Percentiles rank a stretch among this genome's conserved stretches.
Evolutionary conservation across 2,113 vertebrate genomes (phyloP).

Genomic region (Paralichthys olivaceus): DNA sequence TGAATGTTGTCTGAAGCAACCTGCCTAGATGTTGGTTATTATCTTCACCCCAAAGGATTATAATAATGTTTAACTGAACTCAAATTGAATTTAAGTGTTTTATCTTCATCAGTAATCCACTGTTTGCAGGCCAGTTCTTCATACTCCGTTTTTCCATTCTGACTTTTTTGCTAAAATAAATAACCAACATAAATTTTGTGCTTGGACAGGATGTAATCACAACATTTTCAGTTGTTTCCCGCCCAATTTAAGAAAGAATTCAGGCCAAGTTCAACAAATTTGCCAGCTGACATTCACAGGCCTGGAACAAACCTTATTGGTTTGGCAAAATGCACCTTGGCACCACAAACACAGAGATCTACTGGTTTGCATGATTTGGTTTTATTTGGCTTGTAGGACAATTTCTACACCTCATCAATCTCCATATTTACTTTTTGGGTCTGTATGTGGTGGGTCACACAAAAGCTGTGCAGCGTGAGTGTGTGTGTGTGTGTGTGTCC

Average conservation of each 20-base stretch:
- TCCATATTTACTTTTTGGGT: conserved; percentile 36
- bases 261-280: conserved; percentile 2
- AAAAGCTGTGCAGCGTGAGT: conserved; percentile 10
- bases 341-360: conserved; percentile 1
- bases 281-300: conserved; percentile 10
- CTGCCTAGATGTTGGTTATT: conserved; percentile 20
- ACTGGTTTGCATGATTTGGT: conserved; percentile 18
- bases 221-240: conserved; percentile 1
- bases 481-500: conserved; percentile 27
- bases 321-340: conserved; percentile 15
- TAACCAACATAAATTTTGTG: neutral
- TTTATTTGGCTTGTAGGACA: conserved; percentile 16
- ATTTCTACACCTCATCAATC: conserved; percentile 41
- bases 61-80: conserved; percentile 27
- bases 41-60: conserved; percentile 16
- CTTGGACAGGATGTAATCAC: conserved; percentile 18
- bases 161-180: conserved; percentile 32
- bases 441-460: conserved; percentile 31
- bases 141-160: conserved; percentile 10
- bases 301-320: neutral
- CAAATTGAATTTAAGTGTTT: conserved; percentile 30
- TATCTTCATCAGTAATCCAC: conserved; percentile 16
- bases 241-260: conserved; percentile 8
- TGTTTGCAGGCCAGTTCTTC: conserved; percentile 15
- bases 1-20: conserved; percentile 22